Percentiles rank a stretch among this genome's conserved stretches.
These are phyloP conservation scores for Aldabrachelys gigantea DNA, from an alignment of 2,113 vertebrate genomes.

Conservation along the genomic window DNA sequence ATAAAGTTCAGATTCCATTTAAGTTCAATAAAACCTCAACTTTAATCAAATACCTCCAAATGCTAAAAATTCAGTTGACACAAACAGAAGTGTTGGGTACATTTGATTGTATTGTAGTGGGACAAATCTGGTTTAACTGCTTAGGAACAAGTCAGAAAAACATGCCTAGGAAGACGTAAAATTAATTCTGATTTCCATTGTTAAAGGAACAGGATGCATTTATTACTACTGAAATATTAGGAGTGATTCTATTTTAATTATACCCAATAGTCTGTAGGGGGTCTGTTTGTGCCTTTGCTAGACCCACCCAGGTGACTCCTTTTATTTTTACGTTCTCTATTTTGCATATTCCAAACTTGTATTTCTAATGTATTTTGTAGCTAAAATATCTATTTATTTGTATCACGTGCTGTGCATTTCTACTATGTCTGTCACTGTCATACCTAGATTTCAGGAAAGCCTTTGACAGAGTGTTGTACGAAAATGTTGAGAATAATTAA, in stretches of 20 bases:
- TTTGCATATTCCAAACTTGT: conserved; percentile 27
- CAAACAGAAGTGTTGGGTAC: not conserved
- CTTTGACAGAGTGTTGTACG: not conserved
- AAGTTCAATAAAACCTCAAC: conserved; percentile 42
- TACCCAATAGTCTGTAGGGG: conserved; percentile 13
- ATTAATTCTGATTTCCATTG: not conserved
- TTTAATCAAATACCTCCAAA: conserved; percentile 27
- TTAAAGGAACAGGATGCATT: conserved; percentile 33
- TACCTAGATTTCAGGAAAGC: conserved; percentile 26
- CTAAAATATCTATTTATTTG: conserved; percentile 33
- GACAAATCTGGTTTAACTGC: conserved; percentile 5
- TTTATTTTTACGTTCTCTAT: not conserved
- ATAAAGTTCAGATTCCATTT: not conserved
- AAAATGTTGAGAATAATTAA: conserved; percentile 25
- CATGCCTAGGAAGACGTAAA: not conserved
- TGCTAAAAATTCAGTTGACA: conserved; percentile 6
- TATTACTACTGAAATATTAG: conserved; percentile 60
- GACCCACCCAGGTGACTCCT: not conserved
- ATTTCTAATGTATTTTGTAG: conserved; percentile 7
- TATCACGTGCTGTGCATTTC: not conserved
- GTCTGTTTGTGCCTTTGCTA: conserved; percentile 30
- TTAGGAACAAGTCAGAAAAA: conserved; percentile 26
- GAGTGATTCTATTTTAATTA: conserved; percentile 28
- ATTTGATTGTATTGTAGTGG: not conserved
- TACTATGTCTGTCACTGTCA: conserved; percentile 13